phyloP scores from a whole-genome alignment of 2,113 vertebrate species.

The Marmota flaviventris region DNA sequence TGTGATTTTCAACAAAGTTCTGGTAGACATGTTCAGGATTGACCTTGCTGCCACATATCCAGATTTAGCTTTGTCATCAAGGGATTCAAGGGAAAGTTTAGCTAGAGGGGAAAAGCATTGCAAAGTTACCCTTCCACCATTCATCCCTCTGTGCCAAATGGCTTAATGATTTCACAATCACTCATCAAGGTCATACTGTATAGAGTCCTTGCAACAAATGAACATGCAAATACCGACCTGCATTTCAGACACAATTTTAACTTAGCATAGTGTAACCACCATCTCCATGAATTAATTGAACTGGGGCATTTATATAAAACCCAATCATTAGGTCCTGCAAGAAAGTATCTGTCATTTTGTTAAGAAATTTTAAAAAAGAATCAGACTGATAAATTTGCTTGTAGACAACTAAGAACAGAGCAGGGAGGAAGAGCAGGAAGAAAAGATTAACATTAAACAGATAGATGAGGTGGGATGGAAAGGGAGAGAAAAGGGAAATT shows the following conservation, averaged over 20 bases:
- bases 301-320: conserved; percentile 64
- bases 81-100: conserved; percentile 66
- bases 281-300: not conserved
- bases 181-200: conserved; percentile 81
- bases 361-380: not conserved
- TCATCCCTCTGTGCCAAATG: not conserved
- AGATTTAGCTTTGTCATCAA: conserved; percentile 33
- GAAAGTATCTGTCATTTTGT: not conserved
- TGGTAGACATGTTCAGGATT: conserved; percentile 39
- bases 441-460: too few species aligned
- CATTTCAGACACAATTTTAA: conserved; percentile 70
- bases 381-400: not conserved
- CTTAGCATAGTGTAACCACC: conserved; percentile 38
- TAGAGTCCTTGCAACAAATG: conserved; percentile 68
- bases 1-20: conserved; percentile 45
- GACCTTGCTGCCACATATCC: conserved; percentile 2
- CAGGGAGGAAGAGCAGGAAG: too few species aligned
- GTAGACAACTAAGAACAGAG: too few species aligned
- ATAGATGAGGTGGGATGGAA: too few species aligned
- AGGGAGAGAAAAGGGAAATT: too few species aligned
- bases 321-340: not conserved
- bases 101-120: conserved; percentile 23
- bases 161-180: conserved; percentile 75
- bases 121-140: conserved; percentile 62
- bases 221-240: conserved; percentile 49